Evolutionary conservation across 2,113 vertebrate species (phyloP).

Genomic region (Hyla sarda): DNA sequence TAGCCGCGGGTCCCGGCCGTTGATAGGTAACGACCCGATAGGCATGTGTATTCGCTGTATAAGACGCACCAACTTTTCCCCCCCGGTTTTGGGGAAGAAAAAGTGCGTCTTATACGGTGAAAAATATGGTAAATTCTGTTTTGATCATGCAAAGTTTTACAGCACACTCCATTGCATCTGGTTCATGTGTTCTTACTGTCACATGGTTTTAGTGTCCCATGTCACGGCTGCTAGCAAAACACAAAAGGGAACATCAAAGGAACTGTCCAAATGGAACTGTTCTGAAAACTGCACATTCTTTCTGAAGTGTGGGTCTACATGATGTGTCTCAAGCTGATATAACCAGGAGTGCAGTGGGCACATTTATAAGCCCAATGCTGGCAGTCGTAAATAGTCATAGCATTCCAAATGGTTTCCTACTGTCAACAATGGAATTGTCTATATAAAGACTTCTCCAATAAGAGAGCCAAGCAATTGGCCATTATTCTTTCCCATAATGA

Average conservation of each 20-base stretch:
- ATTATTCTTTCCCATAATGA: background rate
- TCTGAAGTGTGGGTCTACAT: background rate
- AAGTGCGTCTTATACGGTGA: no score
- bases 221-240: background rate
- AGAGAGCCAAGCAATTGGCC: no score
- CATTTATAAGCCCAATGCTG: background rate
- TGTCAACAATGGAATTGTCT: background rate
- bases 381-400: background rate
- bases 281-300: background rate
- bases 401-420: background rate
- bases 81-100: no score
- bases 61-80: no score
- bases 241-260: background rate
- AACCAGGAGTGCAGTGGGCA: background rate
- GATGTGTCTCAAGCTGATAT: background rate
- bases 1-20: no score
- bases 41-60: no score
- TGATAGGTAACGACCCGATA: no score
- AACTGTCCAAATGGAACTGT: background rate
- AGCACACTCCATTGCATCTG: background rate
- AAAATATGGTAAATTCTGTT: background rate
- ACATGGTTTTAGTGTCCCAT: background rate
- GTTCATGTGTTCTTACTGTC: background rate
- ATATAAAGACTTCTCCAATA: no score
- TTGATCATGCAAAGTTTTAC: background rate